Evolutionary conservation across 2,888 invertebrate genomes (phyloP).

Genomic region (Agrypnus murinus): DNA sequence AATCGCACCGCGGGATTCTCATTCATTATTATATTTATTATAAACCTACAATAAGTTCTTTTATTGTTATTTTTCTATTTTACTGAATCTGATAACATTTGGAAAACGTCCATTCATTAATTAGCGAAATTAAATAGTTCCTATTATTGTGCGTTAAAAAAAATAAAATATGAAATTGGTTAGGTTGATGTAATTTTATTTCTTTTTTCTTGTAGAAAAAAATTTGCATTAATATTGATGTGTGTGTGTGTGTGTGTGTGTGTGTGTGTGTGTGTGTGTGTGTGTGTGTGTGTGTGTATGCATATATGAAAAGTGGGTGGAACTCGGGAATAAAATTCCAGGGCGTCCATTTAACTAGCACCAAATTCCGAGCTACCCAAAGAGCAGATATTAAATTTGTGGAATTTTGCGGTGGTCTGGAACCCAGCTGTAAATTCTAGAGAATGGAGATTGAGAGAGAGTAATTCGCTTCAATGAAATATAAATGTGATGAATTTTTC

Average conservation of each 20-base stretch:
- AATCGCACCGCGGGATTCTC: conserved; percentile 44
- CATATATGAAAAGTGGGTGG: conserved; percentile 17
- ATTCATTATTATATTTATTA: conserved; percentile 25
- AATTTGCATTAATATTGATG: conserved; percentile 15
- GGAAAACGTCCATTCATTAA: conserved; percentile 1
- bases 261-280: too few relatives aligned
- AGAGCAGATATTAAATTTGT: conserved; percentile 74
- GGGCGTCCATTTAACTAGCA: conserved; percentile 57
- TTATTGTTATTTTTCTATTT: too few relatives aligned
- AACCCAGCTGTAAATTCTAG: conserved; percentile 57
- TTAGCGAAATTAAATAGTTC: too few relatives aligned
- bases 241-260: too few relatives aligned
- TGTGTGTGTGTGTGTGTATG: too few relatives aligned
- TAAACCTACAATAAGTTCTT: neutral
- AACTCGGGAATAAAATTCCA: conserved; percentile 53
- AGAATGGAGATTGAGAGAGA: conserved; percentile 52
- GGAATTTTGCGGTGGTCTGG: conserved; percentile 73
- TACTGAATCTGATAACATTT: conserved; percentile 39
- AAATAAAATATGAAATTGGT: too few relatives aligned
- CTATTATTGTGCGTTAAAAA: too few relatives aligned
- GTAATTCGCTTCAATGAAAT: conserved; percentile 44
- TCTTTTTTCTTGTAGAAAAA: neutral
- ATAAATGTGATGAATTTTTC: conserved; percentile 39
- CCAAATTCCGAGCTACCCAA: conserved; percentile 57
- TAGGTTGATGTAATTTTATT: too few relatives aligned